Conservation (phyloP, 1,140 invertebrate species). For the Tetragonula clypearis region DNA sequence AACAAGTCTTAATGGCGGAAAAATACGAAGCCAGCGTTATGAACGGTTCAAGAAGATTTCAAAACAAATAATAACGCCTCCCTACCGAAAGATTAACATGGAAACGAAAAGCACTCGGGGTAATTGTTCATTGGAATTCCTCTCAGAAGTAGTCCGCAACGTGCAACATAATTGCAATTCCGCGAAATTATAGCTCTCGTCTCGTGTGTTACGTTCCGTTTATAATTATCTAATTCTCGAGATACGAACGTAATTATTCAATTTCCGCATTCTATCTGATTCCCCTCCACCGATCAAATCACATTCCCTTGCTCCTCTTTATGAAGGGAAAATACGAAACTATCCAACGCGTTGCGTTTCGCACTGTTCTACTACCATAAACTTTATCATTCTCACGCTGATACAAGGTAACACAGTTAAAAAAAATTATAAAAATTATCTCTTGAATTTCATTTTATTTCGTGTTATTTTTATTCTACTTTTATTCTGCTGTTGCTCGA, state of each 20-base stretch:
- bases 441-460: too few species aligned
- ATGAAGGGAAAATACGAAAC: background rate
- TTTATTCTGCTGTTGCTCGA: too few species aligned
- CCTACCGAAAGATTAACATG: background rate
- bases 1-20: too few species aligned
- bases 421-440: too few species aligned
- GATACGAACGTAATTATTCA: background rate
- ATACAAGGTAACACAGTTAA: too few species aligned
- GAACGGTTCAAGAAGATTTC: background rate
- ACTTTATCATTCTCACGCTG: background rate
- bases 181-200: background rate
- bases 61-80: background rate
- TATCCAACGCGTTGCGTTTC: background rate
- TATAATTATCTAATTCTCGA: slow-evolving; percentile 6
- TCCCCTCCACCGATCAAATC: background rate
- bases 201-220: background rate
- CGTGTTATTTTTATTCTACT: too few species aligned
- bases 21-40: too few species aligned
- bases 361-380: background rate
- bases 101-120: background rate
- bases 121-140: background rate
- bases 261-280: background rate
- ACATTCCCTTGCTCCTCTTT: too few species aligned
- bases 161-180: slow-evolving; percentile 1
- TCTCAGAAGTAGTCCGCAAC: background rate